Evolutionary conservation across 2,888 invertebrate genomes (phyloP).

Genomic region (Melolontha melolontha): DNA sequence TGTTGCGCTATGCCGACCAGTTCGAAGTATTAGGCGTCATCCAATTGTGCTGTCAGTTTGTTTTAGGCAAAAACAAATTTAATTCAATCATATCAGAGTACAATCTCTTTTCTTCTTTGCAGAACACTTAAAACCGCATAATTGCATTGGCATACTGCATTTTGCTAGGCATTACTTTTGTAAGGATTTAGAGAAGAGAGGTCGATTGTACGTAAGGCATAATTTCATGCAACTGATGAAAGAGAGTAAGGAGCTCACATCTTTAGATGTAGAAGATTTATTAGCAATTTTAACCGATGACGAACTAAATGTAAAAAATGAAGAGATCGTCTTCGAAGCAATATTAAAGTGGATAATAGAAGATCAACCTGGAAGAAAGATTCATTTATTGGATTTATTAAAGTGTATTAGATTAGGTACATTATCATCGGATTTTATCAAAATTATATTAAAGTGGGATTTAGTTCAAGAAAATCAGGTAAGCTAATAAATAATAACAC

Average conservation of each 20-base stretch:
- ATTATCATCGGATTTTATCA: conserved; percentile 60
- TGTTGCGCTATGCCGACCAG: conserved; percentile 78
- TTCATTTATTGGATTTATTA: conserved; percentile 71
- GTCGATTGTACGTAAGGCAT: conserved; percentile 61
- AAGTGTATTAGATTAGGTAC: conserved; percentile 77
- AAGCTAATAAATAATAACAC: conserved; percentile 10
- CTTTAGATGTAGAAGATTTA: conserved; percentile 72
- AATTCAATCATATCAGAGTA: conserved; percentile 20
- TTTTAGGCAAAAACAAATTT: conserved; percentile 62
- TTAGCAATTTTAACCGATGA: conserved; percentile 76
- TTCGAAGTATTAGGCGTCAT: conserved; percentile 81
- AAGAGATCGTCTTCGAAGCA: conserved; percentile 81
- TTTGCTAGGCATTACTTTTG: conserved; percentile 80
- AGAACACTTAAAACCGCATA: conserved; percentile 73
- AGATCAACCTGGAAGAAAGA: conserved; percentile 68
- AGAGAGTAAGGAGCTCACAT: conserved; percentile 74
- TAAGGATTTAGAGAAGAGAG: conserved; percentile 73
- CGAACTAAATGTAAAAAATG: conserved; percentile 77
- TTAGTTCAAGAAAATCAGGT: conserved; percentile 50
- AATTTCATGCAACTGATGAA: conserved; percentile 68
- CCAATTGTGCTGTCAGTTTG: conserved; percentile 76
- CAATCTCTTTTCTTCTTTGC: conserved; percentile 38
- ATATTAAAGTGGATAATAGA: conserved; percentile 78
- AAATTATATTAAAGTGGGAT: conserved; percentile 50
- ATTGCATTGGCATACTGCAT: conserved; percentile 78